phyloP scores from a whole-genome alignment of 1,140 invertebrate species.

The Megalonaias nervosa region DNA sequence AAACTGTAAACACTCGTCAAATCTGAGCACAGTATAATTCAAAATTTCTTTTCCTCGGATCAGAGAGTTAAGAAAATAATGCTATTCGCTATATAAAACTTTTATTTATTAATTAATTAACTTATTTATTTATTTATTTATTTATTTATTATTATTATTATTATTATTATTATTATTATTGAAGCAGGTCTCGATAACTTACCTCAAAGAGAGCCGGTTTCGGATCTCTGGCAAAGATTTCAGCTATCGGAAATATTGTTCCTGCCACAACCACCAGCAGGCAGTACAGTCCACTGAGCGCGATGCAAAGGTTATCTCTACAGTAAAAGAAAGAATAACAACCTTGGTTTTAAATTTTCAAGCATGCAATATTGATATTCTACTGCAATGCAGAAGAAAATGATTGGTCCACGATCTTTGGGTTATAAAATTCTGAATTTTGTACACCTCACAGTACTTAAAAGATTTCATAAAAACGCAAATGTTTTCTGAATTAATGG shows the following conservation, averaged over 20 bases:
- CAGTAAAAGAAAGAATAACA: constrained; percentile 43
- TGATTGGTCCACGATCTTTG: no score
- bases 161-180: background rate
- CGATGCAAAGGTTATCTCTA: constrained; percentile 87
- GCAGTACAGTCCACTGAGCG: constrained; percentile 93
- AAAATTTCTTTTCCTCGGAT: background rate
- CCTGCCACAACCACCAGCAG: constrained; percentile 95
- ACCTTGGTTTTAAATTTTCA: no score
- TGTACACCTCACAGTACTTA: no score
- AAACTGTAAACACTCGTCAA: no score
- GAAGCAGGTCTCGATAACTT: constrained; percentile 31
- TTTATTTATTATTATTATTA: background rate
- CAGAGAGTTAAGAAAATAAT: background rate
- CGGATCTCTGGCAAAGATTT: constrained; percentile 73
- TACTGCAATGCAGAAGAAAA: no score
- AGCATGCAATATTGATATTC: no score
- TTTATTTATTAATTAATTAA: background rate
- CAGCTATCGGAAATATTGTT: constrained; percentile 89
- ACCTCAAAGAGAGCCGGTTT: constrained; percentile 79
- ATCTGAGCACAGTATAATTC: background rate
- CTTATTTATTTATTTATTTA: background rate
- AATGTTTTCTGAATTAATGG: no score
- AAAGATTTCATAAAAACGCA: no score
- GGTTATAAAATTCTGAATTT: no score
- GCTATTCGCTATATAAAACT: background rate